phyloP scores from a whole-genome alignment of 2,113 vertebrate species.

The Lepisosteus osseus region DNA sequence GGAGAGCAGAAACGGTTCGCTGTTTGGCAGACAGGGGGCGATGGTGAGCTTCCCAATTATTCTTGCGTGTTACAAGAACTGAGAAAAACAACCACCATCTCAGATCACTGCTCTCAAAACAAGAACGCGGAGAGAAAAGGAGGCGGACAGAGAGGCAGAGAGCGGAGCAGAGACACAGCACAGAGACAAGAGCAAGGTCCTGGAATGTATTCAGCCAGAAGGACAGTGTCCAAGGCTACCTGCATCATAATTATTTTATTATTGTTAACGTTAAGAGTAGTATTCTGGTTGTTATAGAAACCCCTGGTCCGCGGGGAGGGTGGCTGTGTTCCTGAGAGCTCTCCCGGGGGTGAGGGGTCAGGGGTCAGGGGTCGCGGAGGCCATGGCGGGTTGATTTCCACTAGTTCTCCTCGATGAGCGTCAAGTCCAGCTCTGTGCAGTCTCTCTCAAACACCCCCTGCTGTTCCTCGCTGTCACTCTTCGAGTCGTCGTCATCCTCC shows the following conservation, averaged over 20 bases:
- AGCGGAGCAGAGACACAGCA: no score
- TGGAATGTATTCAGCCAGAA: conserved; percentile 60
- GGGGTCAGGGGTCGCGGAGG: conserved; percentile 40
- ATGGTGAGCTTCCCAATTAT: no score
- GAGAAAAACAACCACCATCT: no score
- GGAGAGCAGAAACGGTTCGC: no score
- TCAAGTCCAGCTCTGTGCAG: conserved; percentile 78
- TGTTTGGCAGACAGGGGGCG: no score
- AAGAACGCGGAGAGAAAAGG: no score
- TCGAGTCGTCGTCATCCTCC: conserved; percentile 41
- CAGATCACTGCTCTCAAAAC: no score
- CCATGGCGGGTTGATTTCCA: conserved; percentile 50
- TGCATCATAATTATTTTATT: conserved; percentile 27
- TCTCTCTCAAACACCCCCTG: conserved; percentile 78
- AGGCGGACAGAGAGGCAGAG: no score
- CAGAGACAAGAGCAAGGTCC: background rate
- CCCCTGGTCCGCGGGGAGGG: conserved; percentile 45
- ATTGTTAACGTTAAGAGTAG: conserved; percentile 16
- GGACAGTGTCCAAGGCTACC: conserved; percentile 61
- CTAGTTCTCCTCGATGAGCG: conserved; percentile 81
- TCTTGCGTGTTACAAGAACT: no score
- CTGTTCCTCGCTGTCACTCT: conserved; percentile 54
- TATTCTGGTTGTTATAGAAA: conserved; percentile 30
- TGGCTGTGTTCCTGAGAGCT: conserved; percentile 69
- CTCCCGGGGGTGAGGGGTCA: conserved; percentile 46